Conservation (phyloP, 2,113 vertebrate species). For the Phyllostomus discolor region DNA sequence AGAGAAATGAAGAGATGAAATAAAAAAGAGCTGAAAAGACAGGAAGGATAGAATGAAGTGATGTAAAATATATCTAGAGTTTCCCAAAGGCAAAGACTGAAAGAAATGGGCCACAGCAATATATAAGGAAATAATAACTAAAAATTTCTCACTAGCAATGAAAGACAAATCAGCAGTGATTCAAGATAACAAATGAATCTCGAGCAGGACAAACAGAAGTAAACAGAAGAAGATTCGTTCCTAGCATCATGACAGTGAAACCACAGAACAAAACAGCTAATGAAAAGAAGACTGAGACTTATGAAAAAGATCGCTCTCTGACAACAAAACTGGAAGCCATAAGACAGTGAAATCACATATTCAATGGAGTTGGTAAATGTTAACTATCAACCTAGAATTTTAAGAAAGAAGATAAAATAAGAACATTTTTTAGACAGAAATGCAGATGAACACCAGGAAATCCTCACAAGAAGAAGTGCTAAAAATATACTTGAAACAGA, state of each 20-base stretch:
- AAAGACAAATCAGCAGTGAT: background rate
- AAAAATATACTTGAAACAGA: background rate
- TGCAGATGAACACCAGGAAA: background rate
- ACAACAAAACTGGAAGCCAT: background rate
- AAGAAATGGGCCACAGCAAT: background rate
- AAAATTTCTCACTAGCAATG: background rate
- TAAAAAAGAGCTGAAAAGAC: background rate
- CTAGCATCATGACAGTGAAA: background rate
- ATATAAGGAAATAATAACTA: background rate
- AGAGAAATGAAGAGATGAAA: background rate
- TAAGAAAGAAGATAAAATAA: background rate
- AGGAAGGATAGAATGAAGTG: background rate
- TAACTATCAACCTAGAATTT: background rate
- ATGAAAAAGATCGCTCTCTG: background rate
- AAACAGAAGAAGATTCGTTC: background rate
- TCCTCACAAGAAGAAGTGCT: background rate
- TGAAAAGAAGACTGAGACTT: background rate
- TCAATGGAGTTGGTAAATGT: background rate
- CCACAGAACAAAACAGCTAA: background rate
- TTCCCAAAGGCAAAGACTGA: background rate
- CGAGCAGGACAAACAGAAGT: background rate
- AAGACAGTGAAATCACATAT: background rate
- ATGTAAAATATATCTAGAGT: background rate
- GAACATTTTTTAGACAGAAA: background rate
- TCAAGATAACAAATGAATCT: background rate